Percentiles rank a stretch among this genome's conserved stretches.
Conservation (phyloP, 2,113 vertebrate species). For the Ceyx margarethae region DNA sequence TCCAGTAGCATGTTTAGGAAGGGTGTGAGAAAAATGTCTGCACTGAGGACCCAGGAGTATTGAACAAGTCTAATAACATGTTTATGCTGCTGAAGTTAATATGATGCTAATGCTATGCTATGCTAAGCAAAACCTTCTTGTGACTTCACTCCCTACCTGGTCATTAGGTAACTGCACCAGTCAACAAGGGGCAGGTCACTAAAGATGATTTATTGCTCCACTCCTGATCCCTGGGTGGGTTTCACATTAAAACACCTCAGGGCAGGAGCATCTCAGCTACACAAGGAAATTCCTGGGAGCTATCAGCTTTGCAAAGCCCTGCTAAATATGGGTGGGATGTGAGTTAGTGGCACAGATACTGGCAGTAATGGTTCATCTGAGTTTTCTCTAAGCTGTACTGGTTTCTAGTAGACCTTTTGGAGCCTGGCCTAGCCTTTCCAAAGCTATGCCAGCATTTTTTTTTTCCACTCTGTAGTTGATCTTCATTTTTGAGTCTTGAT, state of each 20-base stretch:
- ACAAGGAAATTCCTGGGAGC: too few species aligned
- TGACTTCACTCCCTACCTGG: too few species aligned
- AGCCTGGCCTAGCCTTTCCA: not conserved
- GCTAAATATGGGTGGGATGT: too few species aligned
- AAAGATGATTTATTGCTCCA: too few species aligned
- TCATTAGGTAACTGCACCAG: too few species aligned
- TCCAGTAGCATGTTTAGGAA: not conserved
- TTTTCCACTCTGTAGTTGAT: not conserved
- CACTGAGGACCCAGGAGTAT: not conserved
- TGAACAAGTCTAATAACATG: not conserved
- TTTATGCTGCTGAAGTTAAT: not conserved
- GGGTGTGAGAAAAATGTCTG: not conserved
- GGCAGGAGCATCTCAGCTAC: too few species aligned
- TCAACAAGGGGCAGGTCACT: too few species aligned
- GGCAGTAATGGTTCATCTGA: not conserved
- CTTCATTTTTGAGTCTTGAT: not conserved
- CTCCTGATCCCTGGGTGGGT: too few species aligned
- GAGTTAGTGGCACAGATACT: not conserved
- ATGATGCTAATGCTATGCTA: too few species aligned
- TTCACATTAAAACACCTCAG: too few species aligned
- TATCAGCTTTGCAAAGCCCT: too few species aligned
- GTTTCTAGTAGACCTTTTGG: not conserved
- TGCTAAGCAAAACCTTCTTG: too few species aligned
- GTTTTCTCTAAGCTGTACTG: accelerated
- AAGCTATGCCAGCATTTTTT: not conserved